These are phyloP conservation scores for Acromyrmex heyeri DNA, from an alignment of 1,140 invertebrate species.

Conservation along the genomic window DNA sequence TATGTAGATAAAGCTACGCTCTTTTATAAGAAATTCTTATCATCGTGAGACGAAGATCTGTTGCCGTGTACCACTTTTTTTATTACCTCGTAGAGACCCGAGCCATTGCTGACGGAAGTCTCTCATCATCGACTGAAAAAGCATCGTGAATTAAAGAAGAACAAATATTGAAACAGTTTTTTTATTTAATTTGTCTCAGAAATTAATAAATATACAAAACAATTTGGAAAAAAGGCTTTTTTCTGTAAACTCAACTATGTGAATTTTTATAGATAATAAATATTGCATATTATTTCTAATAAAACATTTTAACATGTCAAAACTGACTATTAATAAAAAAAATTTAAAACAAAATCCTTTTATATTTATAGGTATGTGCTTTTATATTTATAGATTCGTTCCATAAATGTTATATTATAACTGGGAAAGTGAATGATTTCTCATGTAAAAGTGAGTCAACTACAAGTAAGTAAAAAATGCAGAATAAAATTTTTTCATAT, in stretches of 20 bases:
- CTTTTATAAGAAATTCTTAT: conserved; percentile 64
- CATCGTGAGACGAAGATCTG: conserved; percentile 57
- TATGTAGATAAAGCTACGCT: conserved; percentile 62
- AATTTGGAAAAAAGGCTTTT: not conserved
- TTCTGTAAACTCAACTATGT: not conserved
- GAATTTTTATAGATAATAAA: conserved; percentile 21
- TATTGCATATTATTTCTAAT: not conserved
- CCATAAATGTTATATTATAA: too few relatives aligned
- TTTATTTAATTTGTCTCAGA: not conserved
- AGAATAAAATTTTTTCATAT: too few relatives aligned
- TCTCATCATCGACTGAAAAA: conserved; percentile 17
- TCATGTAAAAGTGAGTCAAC: too few relatives aligned
- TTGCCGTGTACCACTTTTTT: conserved; percentile 66
- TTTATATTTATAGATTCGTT: too few relatives aligned
- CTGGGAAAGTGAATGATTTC: too few relatives aligned
- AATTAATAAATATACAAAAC: not conserved
- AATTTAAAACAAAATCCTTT: not conserved
- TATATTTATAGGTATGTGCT: too few relatives aligned
- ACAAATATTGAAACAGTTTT: not conserved
- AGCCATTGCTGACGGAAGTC: conserved; percentile 38
- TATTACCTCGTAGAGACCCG: conserved; percentile 52
- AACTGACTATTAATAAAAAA: not conserved
- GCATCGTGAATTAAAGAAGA: not conserved
- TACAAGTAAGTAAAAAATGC: too few relatives aligned
- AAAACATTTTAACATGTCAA: not conserved